These are phyloP conservation scores for Batillaria attramentaria DNA, from an alignment of 1,140 invertebrate genomes.

Conservation along the genomic window DNA sequence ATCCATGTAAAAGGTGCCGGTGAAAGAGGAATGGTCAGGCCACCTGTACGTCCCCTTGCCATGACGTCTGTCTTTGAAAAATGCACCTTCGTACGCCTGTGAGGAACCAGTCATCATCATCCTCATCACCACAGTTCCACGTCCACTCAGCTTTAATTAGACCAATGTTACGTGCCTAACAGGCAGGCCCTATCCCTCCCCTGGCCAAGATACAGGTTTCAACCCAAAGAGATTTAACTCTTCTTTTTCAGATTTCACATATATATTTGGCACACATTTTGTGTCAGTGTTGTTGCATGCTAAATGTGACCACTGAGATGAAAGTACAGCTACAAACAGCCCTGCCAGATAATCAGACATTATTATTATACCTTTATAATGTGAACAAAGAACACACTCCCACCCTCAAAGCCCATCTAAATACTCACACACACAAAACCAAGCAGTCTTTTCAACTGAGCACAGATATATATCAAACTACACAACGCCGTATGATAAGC, in stretches of 20 bases:
- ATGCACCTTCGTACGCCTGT: constrained; percentile 67
- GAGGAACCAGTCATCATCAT: not conserved
- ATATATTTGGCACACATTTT: too few relatives aligned
- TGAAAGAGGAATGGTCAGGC: constrained; percentile 64
- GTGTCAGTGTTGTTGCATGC: too few relatives aligned
- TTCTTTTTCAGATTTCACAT: not conserved
- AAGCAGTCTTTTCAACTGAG: too few relatives aligned
- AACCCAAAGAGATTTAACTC: not conserved
- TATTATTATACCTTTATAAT: too few relatives aligned
- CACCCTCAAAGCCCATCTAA: too few relatives aligned
- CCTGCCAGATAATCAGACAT: too few relatives aligned
- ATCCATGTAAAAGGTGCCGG: constrained; percentile 70
- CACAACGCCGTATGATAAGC: not conserved
- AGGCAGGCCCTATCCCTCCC: not conserved
- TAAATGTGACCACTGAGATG: too few relatives aligned
- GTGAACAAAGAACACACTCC: too few relatives aligned
- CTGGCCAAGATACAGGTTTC: not conserved
- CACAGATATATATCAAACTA: too few relatives aligned
- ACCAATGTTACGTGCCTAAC: not conserved
- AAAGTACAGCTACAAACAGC: too few relatives aligned
- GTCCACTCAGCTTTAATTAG: not conserved
- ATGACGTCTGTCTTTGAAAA: constrained; percentile 70
- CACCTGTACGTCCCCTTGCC: constrained; percentile 66
- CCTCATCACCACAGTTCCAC: not conserved
- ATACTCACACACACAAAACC: too few relatives aligned